Conservation (phyloP, 2,888 invertebrate genomes). For the Keiferia lycopersicella region DNA sequence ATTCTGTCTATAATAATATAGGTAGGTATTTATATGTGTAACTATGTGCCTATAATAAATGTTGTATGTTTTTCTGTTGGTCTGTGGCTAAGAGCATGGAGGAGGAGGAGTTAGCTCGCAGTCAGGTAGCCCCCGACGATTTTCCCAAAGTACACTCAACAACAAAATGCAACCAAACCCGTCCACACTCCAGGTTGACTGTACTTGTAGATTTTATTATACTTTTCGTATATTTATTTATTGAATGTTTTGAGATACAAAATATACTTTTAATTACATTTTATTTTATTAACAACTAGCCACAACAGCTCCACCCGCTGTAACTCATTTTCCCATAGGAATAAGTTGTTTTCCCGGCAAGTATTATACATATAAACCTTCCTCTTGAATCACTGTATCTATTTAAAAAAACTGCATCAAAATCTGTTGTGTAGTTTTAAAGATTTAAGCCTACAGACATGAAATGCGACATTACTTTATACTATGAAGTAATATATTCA, state of each 20-base stretch:
- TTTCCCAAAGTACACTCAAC: constrained; percentile 68
- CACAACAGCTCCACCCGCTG: too few species aligned
- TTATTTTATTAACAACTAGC: too few species aligned
- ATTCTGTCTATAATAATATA: too few species aligned
- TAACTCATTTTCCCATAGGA: too few species aligned
- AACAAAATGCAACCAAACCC: constrained; percentile 68
- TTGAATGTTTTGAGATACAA: not conserved
- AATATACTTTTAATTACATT: not conserved
- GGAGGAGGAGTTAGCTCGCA: constrained; percentile 54
- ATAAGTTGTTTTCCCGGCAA: too few species aligned
- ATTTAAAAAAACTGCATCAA: too few species aligned
- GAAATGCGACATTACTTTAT: too few species aligned
- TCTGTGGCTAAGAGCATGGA: constrained; percentile 62
- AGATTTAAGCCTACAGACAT: too few species aligned
- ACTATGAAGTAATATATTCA: too few species aligned
- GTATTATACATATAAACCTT: too few species aligned
- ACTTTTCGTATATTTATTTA: constrained; percentile 29
- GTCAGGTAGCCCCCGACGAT: constrained; percentile 58
- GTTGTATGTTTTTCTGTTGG: constrained; percentile 37
- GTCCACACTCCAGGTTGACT: constrained; percentile 72
- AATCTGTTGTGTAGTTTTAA: too few species aligned
- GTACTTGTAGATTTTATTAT: constrained; percentile 31
- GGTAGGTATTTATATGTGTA: not conserved
- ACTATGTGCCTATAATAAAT: constrained; percentile 16
- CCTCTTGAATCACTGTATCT: too few species aligned